Evolutionary conservation across 2,797 vertebrate species (phyloP).

Genomic region (Spinus olivaceus): DNA sequence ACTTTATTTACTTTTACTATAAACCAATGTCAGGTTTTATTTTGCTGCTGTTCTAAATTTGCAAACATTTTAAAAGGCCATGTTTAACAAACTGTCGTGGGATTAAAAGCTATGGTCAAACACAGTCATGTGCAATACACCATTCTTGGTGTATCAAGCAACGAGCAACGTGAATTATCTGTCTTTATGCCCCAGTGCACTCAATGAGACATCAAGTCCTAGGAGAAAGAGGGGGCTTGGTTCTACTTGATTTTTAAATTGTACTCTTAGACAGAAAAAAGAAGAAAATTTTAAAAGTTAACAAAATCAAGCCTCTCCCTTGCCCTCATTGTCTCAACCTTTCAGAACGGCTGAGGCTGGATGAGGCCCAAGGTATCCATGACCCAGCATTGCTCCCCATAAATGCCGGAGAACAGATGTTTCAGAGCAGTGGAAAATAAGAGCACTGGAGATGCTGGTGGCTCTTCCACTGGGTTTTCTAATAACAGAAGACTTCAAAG

Average conservation of each 20-base stretch:
- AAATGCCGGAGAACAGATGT: rapidly evolving
- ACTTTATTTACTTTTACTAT: background rate
- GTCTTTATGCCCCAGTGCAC: background rate
- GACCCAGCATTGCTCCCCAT: rapidly evolving
- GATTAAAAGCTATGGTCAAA: background rate
- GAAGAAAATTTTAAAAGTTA: background rate
- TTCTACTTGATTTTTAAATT: background rate
- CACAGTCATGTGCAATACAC: background rate
- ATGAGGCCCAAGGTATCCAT: background rate
- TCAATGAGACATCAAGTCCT: background rate
- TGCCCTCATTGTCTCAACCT: background rate
- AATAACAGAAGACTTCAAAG: background rate
- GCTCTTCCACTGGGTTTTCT: background rate
- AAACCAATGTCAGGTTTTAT: background rate
- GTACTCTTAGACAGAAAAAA: background rate
- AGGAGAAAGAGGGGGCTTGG: rapidly evolving
- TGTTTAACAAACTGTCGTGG: background rate
- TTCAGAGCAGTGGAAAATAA: background rate
- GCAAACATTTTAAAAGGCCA: background rate
- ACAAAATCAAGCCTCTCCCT: background rate
- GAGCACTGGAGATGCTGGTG: background rate
- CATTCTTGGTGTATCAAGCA: background rate
- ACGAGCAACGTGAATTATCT: rapidly evolving
- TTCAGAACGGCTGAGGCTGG: background rate
- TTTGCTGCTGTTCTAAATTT: background rate